These are phyloP conservation scores for Erethizon dorsatum DNA, from an alignment of 2,797 vertebrate species.

Conservation along the genomic window DNA sequence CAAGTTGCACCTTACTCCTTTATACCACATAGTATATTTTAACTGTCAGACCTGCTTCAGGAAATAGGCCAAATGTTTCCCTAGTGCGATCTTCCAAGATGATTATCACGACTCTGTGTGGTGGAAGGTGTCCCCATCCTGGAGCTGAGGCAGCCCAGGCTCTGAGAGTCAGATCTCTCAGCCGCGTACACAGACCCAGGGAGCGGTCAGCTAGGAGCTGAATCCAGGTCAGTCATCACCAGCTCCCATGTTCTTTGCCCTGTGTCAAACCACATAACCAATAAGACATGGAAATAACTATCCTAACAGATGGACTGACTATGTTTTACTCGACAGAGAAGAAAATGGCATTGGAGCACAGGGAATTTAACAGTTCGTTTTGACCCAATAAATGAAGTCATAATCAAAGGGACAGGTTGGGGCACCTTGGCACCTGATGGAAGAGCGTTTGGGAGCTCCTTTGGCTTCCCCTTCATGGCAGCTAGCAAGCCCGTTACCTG, in stretches of 20 bases:
- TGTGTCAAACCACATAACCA: not conserved
- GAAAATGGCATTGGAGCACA: not conserved
- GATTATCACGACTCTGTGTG: not conserved
- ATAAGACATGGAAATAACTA: not conserved
- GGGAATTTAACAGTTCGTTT: not conserved
- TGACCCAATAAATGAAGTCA: not conserved
- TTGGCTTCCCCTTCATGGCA: not conserved
- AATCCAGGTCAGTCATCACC: not conserved
- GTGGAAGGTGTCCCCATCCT: not conserved
- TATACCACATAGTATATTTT: not conserved
- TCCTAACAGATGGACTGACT: not conserved
- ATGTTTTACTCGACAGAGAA: not conserved
- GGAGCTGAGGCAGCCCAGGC: not conserved
- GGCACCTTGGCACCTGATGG: not conserved
- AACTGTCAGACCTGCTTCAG: not conserved
- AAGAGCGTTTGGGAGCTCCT: not conserved
- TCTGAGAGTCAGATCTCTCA: not conserved
- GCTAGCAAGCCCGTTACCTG: not conserved
- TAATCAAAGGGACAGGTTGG: not conserved
- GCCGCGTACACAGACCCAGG: not conserved
- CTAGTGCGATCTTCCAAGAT: not conserved
- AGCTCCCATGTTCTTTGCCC: not conserved
- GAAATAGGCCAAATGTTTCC: not conserved
- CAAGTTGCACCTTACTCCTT: not conserved
- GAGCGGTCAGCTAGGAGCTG: not conserved